phyloP scores from a whole-genome alignment of 1,140 invertebrate species.

The Drosophila willistoni region DNA sequence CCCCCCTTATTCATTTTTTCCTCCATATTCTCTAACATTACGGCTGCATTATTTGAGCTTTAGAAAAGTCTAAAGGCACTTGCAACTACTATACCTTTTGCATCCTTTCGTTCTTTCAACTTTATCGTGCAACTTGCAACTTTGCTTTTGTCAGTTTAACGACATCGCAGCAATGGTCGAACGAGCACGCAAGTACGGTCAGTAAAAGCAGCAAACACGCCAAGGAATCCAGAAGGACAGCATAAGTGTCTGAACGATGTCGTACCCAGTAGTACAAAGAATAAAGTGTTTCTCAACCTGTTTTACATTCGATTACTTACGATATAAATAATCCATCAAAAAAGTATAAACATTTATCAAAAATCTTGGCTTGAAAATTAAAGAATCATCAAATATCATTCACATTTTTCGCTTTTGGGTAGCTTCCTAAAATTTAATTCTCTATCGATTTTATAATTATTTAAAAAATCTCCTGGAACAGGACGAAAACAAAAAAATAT shows the following conservation, averaged over 20 bases:
- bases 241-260: not conserved
- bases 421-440: too few relatives aligned
- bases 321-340: too few relatives aligned
- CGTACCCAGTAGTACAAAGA: not conserved
- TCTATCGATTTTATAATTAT: too few relatives aligned
- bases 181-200: slow-evolving; percentile 50
- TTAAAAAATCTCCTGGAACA: too few relatives aligned
- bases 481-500: too few relatives aligned
- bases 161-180: slow-evolving; percentile 63
- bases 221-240: not conserved
- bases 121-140: slow-evolving; percentile 58
- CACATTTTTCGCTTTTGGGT: too few relatives aligned
- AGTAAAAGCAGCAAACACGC: slow-evolving; percentile 25
- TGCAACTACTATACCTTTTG: slow-evolving; percentile 32
- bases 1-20: not conserved
- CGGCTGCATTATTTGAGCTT: slow-evolving; percentile 55
- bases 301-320: too few relatives aligned
- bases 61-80: slow-evolving; percentile 31
- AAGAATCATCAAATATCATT: too few relatives aligned
- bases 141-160: slow-evolving; percentile 51
- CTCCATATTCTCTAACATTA: slow-evolving; percentile 47
- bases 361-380: too few relatives aligned
- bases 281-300: too few relatives aligned
- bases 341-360: too few relatives aligned
- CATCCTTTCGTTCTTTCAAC: slow-evolving; percentile 51